Conservation (phyloP, 2,888 invertebrate species). For the Dryobotodes eremita region DNA sequence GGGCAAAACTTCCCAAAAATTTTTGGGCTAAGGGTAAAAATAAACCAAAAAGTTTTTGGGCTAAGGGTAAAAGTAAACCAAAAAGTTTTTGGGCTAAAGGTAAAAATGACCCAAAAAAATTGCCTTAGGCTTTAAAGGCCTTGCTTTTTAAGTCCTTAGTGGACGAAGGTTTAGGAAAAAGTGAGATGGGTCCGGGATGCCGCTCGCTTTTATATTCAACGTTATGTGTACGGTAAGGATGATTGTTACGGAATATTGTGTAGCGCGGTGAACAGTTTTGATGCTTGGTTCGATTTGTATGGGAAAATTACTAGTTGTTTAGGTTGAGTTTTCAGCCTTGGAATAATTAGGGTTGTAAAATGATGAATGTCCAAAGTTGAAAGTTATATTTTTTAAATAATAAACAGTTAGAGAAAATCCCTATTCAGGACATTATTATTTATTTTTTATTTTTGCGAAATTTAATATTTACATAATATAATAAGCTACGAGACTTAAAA, state of each 20-base stretch:
- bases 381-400: too few species aligned
- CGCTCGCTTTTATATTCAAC: slow-evolving; percentile 77
- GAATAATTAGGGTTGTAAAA: too few species aligned
- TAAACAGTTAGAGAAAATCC: too few species aligned
- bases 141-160: slow-evolving; percentile 70
- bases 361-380: too few species aligned
- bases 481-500: too few species aligned
- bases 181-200: slow-evolving; percentile 79
- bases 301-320: neutral
- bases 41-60: neutral
- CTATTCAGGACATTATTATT: too few species aligned
- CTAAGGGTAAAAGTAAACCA: neutral
- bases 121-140: neutral
- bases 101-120: neutral
- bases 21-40: neutral
- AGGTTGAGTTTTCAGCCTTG: too few species aligned
- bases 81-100: neutral
- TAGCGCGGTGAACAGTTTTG: slow-evolving; percentile 70
- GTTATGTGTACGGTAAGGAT: slow-evolving; percentile 62
- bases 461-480: too few species aligned
- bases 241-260: slow-evolving; percentile 60
- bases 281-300: slow-evolving; percentile 66
- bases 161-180: slow-evolving; percentile 78
- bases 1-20: neutral
- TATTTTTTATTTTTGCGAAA: too few species aligned